These are phyloP conservation scores for Echeneis naucrates DNA, from an alignment of 2,797 vertebrate genomes.

Conservation along the genomic window DNA sequence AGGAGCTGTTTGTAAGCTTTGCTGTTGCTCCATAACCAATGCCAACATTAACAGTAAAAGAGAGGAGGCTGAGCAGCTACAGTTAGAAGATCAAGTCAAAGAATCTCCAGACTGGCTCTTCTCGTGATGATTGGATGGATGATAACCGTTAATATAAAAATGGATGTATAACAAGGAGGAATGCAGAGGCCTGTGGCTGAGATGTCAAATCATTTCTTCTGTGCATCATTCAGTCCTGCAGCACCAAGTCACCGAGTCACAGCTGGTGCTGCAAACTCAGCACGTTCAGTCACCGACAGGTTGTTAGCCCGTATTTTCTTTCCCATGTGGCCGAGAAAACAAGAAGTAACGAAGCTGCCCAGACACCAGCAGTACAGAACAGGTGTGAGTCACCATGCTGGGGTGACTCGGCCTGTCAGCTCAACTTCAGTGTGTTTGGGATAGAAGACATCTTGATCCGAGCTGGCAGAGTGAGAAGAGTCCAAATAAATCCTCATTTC, in stretches of 20 bases:
- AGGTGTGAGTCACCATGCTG: conserved; percentile 20
- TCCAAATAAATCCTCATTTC: neutral
- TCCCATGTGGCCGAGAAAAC: neutral
- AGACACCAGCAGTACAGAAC: neutral
- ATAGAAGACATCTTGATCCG: conserved; percentile 2
- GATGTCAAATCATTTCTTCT: no score
- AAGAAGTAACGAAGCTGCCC: neutral
- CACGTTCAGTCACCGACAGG: neutral
- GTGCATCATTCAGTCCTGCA: neutral
- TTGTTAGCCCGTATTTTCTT: neutral
- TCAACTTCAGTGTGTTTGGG: neutral
- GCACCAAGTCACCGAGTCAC: no score
- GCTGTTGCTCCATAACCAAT: no score
- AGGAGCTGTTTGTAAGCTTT: no score
- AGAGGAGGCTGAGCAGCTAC: no score
- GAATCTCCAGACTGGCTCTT: no score
- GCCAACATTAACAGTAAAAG: no score
- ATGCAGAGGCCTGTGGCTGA: no score
- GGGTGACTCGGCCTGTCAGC: conserved; percentile 7
- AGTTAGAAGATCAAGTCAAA: no score
- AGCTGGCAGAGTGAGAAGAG: conserved; percentile 1
- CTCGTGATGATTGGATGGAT: no score
- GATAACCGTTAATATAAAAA: no score
- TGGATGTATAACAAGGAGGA: no score
- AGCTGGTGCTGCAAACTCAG: neutral